Base-by-base conservation (phyloP, 2,888 invertebrate species). In the Leptopterna dolabrata region DNA sequence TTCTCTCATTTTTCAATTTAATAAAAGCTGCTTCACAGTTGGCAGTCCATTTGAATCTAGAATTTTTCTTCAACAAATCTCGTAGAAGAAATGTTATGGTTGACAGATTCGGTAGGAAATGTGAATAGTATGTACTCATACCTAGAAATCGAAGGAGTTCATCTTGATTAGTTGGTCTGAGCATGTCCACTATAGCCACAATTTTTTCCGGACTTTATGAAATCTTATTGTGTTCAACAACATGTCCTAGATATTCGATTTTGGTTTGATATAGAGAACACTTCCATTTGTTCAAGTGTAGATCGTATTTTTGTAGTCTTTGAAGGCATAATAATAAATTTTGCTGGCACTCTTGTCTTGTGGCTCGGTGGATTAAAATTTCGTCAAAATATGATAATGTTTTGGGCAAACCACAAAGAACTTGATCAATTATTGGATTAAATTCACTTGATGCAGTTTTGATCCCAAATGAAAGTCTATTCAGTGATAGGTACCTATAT, bases 1-100 rank as follows among this genome's bases (percentile, higher is more conserved):
- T 63, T 11, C 90, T 88, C 70, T 90, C 88, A 51, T 83, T 30
- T 87, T 90, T 90, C 4, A 90, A 76, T 83, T 88, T 87, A 24
- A 24, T n/a, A 71, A 90, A 90, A 13, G 90, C 88, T 16, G 47
- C 24, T 71, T 90, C 88, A 51, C 90, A 90, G 70, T 76, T 11
- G 19, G 14, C 11, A 14, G 88, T 85, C 90, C 90, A 90, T 29
- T 78, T 16, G 63, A 88, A 90, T 76, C 63, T 85, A 16, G 11
- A 63, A n/a, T 47, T 63, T 80, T 89, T 87, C 71, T 76, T 78
- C 9, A 90, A 81, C 43, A 90, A 82, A 27, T 78, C 30, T 41
- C 89, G 85, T 11, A 90, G 63, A 76, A 89, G 89, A 19, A 84
- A 76, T 13, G 89, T 87, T n/a, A 89, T 36, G 7, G 76, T 71